Base-by-base conservation (phyloP, 2,113 vertebrate species). In the Hippocampus mohnikei region DNA sequence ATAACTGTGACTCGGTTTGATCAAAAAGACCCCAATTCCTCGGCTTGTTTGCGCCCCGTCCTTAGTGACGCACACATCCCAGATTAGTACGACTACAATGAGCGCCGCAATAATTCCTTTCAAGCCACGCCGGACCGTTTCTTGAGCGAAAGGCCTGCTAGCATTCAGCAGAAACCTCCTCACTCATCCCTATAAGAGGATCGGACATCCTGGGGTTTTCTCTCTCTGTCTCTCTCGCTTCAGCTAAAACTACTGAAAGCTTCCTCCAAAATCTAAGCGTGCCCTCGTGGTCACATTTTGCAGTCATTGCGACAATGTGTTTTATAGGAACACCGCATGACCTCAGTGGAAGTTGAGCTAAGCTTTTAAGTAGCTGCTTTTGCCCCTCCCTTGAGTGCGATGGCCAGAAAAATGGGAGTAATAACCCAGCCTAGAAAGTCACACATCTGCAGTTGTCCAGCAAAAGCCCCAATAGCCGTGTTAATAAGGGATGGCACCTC, bases 191-290 rank as follows among this genome's bases (percentile, higher is more conserved):
- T 58, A 50, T 89, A 88, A 91, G 85, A 89, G 81, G 89, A 88
- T 90, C 71, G 76, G 86, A 83, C 84, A 68, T 88, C 89, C 89
- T 88, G 88, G 87, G 83, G 87, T 88, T 88, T 87, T 79, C 72
- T 78, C 75, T 44, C 41, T 85, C 73, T 75, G 29, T 33, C 29
- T 33, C 29, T 37, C 73, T 84, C 83, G 82, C 77, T 82, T 85
- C 69, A 11, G 73, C 74, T 83, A 85, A 84, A 37, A 85, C 74
- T 69, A 66, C 68, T 72, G 44, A 72, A 84, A 86, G 86, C 78
- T 79, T 88, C 66, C 68, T 63, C 67, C 72, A 72, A 79, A 83
- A 72, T 87, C 71, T 75, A 46, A 73, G 70, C 71, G 42, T 46
- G 66, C 69, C 73, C 73, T 78, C 82, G 72, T 73, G 15, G 53